Evolutionary conservation across 2,113 vertebrate genomes (phyloP), one percentile per base, ranked within the genome.

Genomic region (Chionodraco myersi): DNA sequence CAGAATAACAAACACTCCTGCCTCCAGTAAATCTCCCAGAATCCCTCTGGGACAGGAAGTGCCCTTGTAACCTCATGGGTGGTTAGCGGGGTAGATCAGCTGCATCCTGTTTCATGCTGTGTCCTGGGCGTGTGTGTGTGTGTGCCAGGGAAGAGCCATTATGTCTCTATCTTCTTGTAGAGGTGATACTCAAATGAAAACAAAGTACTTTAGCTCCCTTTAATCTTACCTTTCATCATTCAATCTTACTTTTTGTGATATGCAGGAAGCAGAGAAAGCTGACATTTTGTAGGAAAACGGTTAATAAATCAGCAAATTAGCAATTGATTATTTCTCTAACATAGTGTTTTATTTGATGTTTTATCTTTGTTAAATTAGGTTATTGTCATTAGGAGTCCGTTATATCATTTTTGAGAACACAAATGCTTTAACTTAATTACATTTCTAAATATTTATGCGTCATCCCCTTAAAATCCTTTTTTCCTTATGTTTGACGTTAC

Each of bases 1-100:
- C 48, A 85, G 44, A 91, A 85, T 85, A 92, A 89, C 75, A 89
- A 80, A 78, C 54, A 63, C 45, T 78, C n/a, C 49, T 67, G 49
- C 30, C 54, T 79, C 36, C 52, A 45, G 34, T 72, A 84, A 81
- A 86, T 87, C 62, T 86, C 82, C 72, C 75, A 85, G 48, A 87
- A 64, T 85, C 69, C 79, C 70, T 79, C 36, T 79, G 75, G 81
- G 79, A 68, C 30, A 76, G 82, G 73, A 90, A 90, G 59, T 82
- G 51, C n/a, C 83, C 84, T 61, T 80, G 49, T 64, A 67, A 72
- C 74, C 72, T 80, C 34, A 59, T 48, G 79, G 75, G 57, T 74
- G 63, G 64, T 82, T 74, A 51, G 80, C 26, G 36, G 49, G 44
- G 64, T 67, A 53, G 77, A 60, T 83, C 72, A 84, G 63, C 85